These are phyloP conservation scores for Urosaurus nigricauda DNA, from an alignment of 2,797 vertebrate species.

Conservation along the genomic window DNA sequence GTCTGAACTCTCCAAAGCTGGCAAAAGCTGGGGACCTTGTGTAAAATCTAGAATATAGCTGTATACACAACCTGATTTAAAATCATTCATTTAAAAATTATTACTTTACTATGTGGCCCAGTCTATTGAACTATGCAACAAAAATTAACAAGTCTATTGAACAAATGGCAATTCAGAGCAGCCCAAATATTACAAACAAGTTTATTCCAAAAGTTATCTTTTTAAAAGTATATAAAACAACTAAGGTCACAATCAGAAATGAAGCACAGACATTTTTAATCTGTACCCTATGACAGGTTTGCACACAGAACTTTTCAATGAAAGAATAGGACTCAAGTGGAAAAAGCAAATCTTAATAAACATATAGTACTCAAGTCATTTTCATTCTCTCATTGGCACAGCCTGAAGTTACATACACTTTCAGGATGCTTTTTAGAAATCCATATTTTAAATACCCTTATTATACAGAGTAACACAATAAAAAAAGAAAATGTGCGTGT, in stretches of 20 bases:
- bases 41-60: too few species aligned
- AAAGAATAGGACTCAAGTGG: too few species aligned
- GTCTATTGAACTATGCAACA: background rate
- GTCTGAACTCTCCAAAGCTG: too few species aligned
- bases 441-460: background rate
- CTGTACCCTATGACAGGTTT: background rate
- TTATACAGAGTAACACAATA: background rate
- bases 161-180: background rate
- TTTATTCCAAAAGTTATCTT: constrained; percentile 24
- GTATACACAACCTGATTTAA: too few species aligned
- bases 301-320: background rate
- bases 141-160: background rate
- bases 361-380: too few species aligned
- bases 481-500: constrained; percentile 6
- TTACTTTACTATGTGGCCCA: background rate
- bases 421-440: background rate
- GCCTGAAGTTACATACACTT: background rate
- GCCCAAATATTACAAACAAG: background rate
- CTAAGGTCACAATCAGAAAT: background rate
- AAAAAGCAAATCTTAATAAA: background rate
- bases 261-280: background rate
- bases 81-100: background rate
- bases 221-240: background rate
- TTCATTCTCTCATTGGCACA: background rate
- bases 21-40: too few species aligned